A percentile compares a stretch with the other conserved stretches of the same genome.
These are phyloP conservation scores for Perdita meconis DNA, from an alignment of 2,888 invertebrate species.

Conservation along the genomic window DNA sequence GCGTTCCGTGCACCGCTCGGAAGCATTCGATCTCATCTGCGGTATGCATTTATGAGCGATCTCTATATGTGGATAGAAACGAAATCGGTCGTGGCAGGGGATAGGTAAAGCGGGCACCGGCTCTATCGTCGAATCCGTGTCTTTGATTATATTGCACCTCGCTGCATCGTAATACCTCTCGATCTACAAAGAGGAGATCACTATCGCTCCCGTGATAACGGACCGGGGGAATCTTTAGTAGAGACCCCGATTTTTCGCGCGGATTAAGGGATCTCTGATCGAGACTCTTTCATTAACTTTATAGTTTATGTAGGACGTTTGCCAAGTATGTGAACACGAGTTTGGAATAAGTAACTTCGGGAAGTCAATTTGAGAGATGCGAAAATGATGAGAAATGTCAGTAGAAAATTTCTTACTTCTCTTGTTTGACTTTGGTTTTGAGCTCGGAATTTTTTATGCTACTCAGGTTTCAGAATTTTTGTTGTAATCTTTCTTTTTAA, in stretches of 20 bases:
- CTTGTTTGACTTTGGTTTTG: too few relatives aligned
- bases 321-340: too few relatives aligned
- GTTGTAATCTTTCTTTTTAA: too few relatives aligned
- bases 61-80: conserved; percentile 11
- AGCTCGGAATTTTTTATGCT: too few relatives aligned
- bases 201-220: conserved; percentile 1
- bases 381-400: too few relatives aligned
- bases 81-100: conserved; percentile 9
- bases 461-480: too few relatives aligned
- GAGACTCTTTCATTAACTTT: background rate
- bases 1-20: background rate
- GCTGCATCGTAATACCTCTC: background rate
- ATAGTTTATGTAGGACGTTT: background rate
- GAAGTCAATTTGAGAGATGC: too few relatives aligned
- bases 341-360: too few relatives aligned
- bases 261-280: background rate
- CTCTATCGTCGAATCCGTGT: background rate
- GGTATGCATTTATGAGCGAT: conserved; percentile 20
- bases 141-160: conserved; percentile 24
- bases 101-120: background rate
- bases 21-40: conserved; percentile 4
- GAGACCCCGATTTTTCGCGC: background rate
- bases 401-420: too few relatives aligned
- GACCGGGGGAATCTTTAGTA: background rate
- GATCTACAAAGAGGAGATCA: background rate